Conservation (phyloP, 1,140 invertebrate genomes). For the Wasmannia auropunctata region DNA sequence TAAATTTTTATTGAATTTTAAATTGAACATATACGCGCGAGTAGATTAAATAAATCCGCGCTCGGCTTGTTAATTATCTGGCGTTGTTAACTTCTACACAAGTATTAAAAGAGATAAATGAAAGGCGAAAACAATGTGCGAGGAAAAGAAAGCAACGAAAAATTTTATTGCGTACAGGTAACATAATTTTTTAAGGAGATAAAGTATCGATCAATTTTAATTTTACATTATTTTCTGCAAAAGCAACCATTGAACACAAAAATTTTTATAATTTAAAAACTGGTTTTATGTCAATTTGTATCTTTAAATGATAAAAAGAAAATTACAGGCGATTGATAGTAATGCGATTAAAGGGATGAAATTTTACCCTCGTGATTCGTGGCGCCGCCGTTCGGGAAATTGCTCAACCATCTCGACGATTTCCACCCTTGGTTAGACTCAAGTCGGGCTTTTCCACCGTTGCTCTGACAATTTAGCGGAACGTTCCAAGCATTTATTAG, state of each 20-base stretch:
- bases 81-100: background rate
- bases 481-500: background rate
- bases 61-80: background rate
- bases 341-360: background rate
- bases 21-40: conserved; percentile 29
- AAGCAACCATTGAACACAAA: background rate
- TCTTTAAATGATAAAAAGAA: background rate
- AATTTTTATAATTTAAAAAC: background rate
- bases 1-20: conserved; percentile 56
- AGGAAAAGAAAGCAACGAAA: background rate
- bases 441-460: conserved; percentile 5
- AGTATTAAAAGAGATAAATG: background rate
- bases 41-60: conserved; percentile 27
- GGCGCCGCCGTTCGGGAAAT: conserved; percentile 54
- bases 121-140: background rate
- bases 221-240: background rate
- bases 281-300: background rate
- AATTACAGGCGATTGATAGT: background rate
- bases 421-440: conserved; percentile 27
- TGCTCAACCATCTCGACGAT: conserved; percentile 36
- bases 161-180: background rate
- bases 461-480: background rate
- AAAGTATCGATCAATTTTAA: background rate
- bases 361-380: background rate
- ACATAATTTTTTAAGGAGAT: background rate